Evolutionary conservation across 2,888 invertebrate genomes (phyloP).

Genomic region (Noctua pronuba): DNA sequence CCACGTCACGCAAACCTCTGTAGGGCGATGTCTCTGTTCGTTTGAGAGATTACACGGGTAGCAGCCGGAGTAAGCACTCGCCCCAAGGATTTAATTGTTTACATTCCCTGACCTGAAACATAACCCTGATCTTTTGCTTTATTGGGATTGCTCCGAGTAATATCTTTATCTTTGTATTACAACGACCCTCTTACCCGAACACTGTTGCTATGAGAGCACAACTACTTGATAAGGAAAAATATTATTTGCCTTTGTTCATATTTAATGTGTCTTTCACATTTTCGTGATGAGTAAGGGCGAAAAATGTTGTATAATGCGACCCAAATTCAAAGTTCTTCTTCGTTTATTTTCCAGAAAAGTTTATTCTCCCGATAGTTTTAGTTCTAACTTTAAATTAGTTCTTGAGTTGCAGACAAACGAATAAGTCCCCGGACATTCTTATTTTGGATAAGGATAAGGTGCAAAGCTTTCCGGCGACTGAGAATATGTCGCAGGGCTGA

Average conservation of each 20-base stretch:
- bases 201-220: conserved; percentile 40
- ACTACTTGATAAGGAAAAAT: conserved; percentile 43
- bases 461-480: conserved; percentile 8
- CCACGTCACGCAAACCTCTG: conserved; percentile 34
- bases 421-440: conserved; percentile 38
- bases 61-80: conserved; percentile 55
- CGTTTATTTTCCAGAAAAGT: conserved; percentile 19
- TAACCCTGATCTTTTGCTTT: conserved; percentile 62
- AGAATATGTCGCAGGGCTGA: conserved; percentile 16
- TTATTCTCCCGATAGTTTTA: conserved; percentile 39
- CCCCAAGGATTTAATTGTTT: conserved; percentile 67
- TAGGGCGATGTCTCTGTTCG: conserved; percentile 51
- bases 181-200: conserved; percentile 19
- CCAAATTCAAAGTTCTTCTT: conserved; percentile 30
- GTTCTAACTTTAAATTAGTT: conserved; percentile 51
- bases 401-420: conserved; percentile 29
- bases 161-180: conserved; percentile 56
- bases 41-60: conserved; percentile 62
- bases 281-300: conserved; percentile 10
- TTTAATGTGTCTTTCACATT: conserved; percentile 34
- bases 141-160: conserved; percentile 54
- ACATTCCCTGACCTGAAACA: conserved; percentile 67
- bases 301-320: conserved; percentile 25
- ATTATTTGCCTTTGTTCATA: conserved; percentile 30
- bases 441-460: conserved; percentile 27